phyloP scores from a whole-genome alignment of 2,113 vertebrate species.

The Sinocyclocheilus grahami region DNA sequence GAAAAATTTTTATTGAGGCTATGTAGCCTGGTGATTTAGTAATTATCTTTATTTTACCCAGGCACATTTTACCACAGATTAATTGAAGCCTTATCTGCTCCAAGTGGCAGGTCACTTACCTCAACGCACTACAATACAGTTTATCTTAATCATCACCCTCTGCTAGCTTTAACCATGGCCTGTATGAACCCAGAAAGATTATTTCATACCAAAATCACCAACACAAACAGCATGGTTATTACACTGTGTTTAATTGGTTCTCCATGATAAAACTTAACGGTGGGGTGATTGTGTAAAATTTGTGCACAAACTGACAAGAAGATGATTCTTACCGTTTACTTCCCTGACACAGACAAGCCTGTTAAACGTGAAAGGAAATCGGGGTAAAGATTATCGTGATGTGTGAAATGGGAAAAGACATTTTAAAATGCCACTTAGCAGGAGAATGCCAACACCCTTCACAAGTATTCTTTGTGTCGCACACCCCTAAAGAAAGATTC shows the following conservation, averaged over 20 bases:
- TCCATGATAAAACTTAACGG: constrained; percentile 52
- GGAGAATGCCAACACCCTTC: constrained; percentile 18
- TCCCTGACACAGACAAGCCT: constrained; percentile 16
- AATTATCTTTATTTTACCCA: constrained; percentile 83
- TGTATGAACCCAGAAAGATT: constrained; percentile 67
- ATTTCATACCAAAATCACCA: constrained; percentile 67
- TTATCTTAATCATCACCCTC: constrained; percentile 76
- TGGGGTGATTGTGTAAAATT: constrained; percentile 14
- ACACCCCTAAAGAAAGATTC: background rate
- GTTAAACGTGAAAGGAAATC: constrained; percentile 30
- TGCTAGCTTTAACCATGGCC: constrained; percentile 70
- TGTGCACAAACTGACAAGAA: background rate
- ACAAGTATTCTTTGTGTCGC: background rate
- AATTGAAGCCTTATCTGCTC: constrained; percentile 79
- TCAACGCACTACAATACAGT: constrained; percentile 73
- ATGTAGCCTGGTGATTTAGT: constrained; percentile 79
- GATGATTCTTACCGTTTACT: constrained; percentile 2
- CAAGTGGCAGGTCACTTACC: constrained; percentile 79
- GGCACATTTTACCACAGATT: constrained; percentile 76
- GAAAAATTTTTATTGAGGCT: constrained; percentile 79
- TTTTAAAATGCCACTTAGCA: constrained; percentile 43
- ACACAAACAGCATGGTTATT: constrained; percentile 59
- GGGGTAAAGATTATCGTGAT: constrained; percentile 18
- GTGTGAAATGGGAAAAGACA: constrained; percentile 13
- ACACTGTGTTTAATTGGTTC: constrained; percentile 53